Conservation (phyloP, 2,113 vertebrate species). For the Phodopus roborovskii region DNA sequence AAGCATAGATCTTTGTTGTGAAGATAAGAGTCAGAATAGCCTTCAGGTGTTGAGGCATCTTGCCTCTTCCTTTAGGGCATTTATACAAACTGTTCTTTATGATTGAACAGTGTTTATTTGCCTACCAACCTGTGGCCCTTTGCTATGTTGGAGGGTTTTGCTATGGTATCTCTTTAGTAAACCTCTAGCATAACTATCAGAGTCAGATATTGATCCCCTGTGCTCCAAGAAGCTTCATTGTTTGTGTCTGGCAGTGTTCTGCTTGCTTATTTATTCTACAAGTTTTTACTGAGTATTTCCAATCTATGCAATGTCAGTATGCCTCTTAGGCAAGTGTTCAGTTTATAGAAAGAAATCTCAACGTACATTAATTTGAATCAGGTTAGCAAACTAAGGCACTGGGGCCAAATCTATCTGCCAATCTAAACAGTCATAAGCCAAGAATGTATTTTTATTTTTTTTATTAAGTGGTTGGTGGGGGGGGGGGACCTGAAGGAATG, state of each 20-base stretch:
- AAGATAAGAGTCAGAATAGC: rapidly evolving
- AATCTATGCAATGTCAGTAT: background rate
- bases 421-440: background rate
- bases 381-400: background rate
- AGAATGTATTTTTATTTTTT: conserved; percentile 42
- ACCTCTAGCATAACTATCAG: background rate
- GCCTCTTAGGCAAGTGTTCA: background rate
- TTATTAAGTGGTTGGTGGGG: conserved; percentile 15
- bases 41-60: background rate
- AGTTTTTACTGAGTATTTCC: background rate
- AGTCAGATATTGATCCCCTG: background rate
- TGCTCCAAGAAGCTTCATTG: background rate
- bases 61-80: background rate
- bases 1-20: rapidly evolving
- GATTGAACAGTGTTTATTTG: background rate
- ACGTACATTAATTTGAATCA: background rate
- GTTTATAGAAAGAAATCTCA: background rate
- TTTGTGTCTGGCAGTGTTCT: background rate
- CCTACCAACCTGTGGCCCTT: background rate
- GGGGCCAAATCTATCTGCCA: background rate
- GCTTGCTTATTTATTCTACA: background rate
- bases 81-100: background rate
- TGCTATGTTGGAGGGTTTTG: background rate
- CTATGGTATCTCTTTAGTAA: background rate
- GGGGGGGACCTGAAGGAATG: background rate